Evolutionary conservation across 2,113 vertebrate species (phyloP), one percentile per base, ranked within the genome.

Genomic region (Stictonetta naevosa): DNA sequence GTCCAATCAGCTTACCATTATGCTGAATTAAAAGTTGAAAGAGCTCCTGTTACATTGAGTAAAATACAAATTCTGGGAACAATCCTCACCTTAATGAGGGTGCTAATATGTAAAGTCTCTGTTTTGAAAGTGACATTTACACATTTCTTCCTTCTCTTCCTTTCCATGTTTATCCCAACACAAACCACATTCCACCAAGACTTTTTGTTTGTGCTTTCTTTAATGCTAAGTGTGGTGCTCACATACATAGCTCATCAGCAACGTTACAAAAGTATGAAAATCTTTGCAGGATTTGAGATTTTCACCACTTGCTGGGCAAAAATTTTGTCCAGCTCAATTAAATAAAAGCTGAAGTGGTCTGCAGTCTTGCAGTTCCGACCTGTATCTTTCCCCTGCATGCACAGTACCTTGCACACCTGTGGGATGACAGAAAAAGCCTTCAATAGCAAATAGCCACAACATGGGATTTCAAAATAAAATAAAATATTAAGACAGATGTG

Each of bases 401-500:
- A 33, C 4, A 62, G 82, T 33, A 71, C 46, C 29, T 60, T n/a
- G 60, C 26, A 53, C 33, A 64, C 48, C 52, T 60, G 10, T 40
- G 25, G 33, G 19, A 25, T 0, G 1, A 36, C 33, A 59, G 34
- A 46, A 74, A 31, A 73, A 63, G 20, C 16, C 36, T 71, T 8
- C 20, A 88, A 18, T 3, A 79, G 50, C 34, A 64, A 66, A 46
- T 80, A 80, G 36, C 19, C 59, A 42, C 34, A 89, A 69, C 34
- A 60, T 0, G 1, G 69, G 55, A 55, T 55, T 95, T 93, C 50
- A 80, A 76, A 94, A 89, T 89, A 58, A 76, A 76, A 74, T 82
- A 58, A 77, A 76, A 71, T 82, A 48, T 1, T 2, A 89, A 89
- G 59, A 71, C 81, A 91, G 92, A 86, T 85, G 82, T 87, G 81